These are phyloP conservation scores for Pyrrhia umbra DNA, from an alignment of 2,888 invertebrate species.

Conservation along the genomic window DNA sequence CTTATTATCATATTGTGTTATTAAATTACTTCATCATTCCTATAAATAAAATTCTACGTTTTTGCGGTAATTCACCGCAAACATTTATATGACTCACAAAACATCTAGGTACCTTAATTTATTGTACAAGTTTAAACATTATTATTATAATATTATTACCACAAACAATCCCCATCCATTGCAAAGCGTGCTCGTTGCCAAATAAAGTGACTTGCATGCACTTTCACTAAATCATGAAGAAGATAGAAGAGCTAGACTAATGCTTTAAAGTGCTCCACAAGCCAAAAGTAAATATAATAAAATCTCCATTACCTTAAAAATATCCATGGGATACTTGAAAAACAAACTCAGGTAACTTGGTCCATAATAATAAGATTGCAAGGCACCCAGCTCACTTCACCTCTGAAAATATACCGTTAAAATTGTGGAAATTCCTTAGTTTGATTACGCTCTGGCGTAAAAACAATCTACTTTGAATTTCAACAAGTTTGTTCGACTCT, in stretches of 20 bases:
- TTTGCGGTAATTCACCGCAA: slow-evolving; percentile 39
- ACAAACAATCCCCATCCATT: neutral
- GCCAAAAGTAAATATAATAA: slow-evolving; percentile 46
- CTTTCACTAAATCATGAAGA: slow-evolving; percentile 47
- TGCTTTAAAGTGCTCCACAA: slow-evolving; percentile 46
- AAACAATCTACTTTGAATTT: slow-evolving; percentile 80
- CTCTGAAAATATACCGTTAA: slow-evolving; percentile 71
- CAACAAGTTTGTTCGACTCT: slow-evolving; percentile 71
- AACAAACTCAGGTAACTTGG: slow-evolving; percentile 64
- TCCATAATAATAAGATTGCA: slow-evolving; percentile 69
- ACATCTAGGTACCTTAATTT: neutral
- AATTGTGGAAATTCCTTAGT: slow-evolving; percentile 71
- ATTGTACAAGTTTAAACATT: neutral
- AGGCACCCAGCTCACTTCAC: slow-evolving; percentile 62
- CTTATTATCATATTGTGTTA: neutral
- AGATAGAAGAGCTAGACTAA: slow-evolving; percentile 58
- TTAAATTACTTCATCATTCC: slow-evolving; percentile 1
- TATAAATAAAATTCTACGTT: slow-evolving; percentile 4
- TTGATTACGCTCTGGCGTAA: slow-evolving; percentile 79
- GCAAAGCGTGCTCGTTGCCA: slow-evolving; percentile 10
- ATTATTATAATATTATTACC: slow-evolving; percentile 8
- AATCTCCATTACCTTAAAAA: slow-evolving; percentile 55
- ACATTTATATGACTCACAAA: slow-evolving; percentile 14
- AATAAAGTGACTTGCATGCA: slow-evolving; percentile 9
- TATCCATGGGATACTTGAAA: slow-evolving; percentile 54